phyloP scores from a whole-genome alignment of 2,113 vertebrate genomes.

The Paradoxurus hermaphroditus region DNA sequence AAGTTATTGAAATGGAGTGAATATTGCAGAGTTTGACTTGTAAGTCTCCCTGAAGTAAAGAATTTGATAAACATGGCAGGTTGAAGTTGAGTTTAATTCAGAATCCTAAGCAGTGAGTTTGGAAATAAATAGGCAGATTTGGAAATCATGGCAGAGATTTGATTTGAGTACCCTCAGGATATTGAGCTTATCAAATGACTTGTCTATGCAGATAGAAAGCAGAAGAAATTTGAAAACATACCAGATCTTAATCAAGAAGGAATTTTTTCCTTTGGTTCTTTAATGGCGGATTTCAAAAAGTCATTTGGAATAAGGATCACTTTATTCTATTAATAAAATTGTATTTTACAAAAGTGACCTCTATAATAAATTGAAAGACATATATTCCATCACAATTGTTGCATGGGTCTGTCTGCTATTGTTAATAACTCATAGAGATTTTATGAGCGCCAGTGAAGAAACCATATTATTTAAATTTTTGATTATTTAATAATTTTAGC shows the following conservation, averaged over 20 bases:
- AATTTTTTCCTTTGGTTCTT: background rate
- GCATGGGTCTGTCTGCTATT: background rate
- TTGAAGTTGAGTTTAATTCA: background rate
- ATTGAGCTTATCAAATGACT: conserved; percentile 4
- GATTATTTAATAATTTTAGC: background rate
- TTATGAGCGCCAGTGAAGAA: background rate
- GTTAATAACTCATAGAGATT: background rate
- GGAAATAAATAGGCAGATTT: background rate
- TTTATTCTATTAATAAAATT: conserved; percentile 1
- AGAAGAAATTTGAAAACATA: background rate
- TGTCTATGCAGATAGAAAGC: background rate
- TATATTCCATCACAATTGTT: background rate
- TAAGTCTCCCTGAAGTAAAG: background rate
- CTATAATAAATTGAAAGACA: background rate
- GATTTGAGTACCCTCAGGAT: background rate
- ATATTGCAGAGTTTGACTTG: background rate
- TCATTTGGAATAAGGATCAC: background rate
- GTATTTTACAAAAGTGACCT: background rate
- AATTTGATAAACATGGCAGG: background rate
- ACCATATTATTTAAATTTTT: background rate
- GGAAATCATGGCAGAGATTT: background rate
- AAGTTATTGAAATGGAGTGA: background rate
- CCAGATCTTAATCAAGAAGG: background rate
- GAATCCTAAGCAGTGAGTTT: background rate
- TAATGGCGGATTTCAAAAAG: background rate